Evolutionary conservation across 2,888 invertebrate species (phyloP).

Genomic region (Drosophila percnosoma): DNA sequence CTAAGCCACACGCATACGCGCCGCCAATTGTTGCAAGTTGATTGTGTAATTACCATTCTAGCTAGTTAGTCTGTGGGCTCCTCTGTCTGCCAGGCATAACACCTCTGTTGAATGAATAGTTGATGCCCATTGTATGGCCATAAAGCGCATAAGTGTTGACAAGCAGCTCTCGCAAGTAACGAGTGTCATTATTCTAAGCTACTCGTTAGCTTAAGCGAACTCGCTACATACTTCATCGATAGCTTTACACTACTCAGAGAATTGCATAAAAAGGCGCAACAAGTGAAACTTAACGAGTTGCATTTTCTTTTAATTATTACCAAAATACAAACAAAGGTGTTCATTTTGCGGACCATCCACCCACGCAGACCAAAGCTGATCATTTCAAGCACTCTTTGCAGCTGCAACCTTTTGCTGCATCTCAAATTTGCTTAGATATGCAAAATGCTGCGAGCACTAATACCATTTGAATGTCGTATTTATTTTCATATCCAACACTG

Average conservation of each 20-base stretch:
- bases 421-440: constrained; percentile 29
- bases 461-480: constrained; percentile 44
- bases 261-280: neutral
- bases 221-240: neutral
- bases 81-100: constrained; percentile 10
- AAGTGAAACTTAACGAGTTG: neutral
- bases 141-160: neutral
- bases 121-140: constrained; percentile 24
- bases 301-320: neutral
- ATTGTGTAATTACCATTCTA: constrained; percentile 40
- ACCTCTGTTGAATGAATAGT: constrained; percentile 32
- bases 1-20: neutral
- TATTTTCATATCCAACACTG: constrained; percentile 56
- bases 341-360: neutral
- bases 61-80: neutral
- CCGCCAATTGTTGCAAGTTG: constrained; percentile 25
- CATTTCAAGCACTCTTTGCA: neutral
- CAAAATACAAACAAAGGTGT: neutral
- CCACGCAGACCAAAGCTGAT: neutral
- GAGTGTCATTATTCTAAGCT: neutral
- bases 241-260: neutral
- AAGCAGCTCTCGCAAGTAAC: neutral
- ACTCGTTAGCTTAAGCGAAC: neutral
- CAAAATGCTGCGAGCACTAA: constrained; percentile 15
- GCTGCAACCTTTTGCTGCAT: neutral